phyloP scores from a whole-genome alignment of 2,888 invertebrate genomes.

The Trissolcus brochymenae region DNA sequence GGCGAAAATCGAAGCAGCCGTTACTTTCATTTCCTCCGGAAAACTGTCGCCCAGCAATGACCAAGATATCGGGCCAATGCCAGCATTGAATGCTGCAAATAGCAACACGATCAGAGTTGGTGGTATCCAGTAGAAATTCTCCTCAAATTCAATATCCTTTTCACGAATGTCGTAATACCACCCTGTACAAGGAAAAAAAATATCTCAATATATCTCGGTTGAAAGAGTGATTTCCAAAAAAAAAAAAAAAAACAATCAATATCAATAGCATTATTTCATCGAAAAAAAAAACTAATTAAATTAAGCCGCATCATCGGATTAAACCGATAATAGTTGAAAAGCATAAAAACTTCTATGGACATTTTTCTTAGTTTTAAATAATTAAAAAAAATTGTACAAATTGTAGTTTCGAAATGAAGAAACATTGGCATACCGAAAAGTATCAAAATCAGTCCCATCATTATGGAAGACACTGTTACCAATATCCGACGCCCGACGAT shows the following conservation, averaged over 20 bases:
- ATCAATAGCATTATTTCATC: too few species aligned
- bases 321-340: too few species aligned
- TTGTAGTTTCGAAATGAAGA: too few species aligned
- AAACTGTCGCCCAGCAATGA: constrained; percentile 68
- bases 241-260: too few species aligned
- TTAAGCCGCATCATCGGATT: too few species aligned
- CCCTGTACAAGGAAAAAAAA: constrained; percentile 55
- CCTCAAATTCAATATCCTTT: constrained; percentile 66
- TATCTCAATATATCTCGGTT: neutral
- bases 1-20: constrained; percentile 59
- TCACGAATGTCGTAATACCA: constrained; percentile 64
- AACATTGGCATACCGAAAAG: constrained; percentile 65
- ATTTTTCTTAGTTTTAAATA: too few species aligned
- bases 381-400: too few species aligned
- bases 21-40: constrained; percentile 64
- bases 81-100: constrained; percentile 67
- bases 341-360: too few species aligned
- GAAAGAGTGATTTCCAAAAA: too few species aligned
- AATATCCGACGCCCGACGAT: constrained; percentile 66
- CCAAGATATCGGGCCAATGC: constrained; percentile 70
- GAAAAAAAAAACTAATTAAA: too few species aligned
- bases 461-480: constrained; percentile 63
- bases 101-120: constrained; percentile 64
- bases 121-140: constrained; percentile 69
- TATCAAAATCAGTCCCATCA: constrained; percentile 66